These are phyloP conservation scores for Hoplodrina blanda DNA, from an alignment of 2,888 invertebrate genomes.

Conservation along the genomic window DNA sequence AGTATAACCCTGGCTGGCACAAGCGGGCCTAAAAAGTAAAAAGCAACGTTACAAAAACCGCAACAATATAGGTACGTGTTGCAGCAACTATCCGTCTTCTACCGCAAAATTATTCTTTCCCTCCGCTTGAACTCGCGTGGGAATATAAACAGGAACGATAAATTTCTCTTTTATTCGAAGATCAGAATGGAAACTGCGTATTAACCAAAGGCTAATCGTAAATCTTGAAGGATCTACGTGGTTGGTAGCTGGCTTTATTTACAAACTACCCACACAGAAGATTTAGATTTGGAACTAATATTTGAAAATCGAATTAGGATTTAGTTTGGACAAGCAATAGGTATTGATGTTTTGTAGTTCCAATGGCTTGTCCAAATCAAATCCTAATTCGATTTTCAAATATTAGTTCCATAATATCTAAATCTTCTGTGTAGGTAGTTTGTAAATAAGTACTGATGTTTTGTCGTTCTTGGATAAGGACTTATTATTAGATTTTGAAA, in stretches of 20 bases:
- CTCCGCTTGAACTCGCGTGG: slow-evolving; percentile 42
- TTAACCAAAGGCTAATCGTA: slow-evolving; percentile 58
- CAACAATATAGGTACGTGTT: slow-evolving; percentile 19
- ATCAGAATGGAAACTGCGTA: slow-evolving; percentile 57
- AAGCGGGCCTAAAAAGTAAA: neutral
- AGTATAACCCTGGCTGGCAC: neutral
- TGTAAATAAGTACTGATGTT: slow-evolving; percentile 45
- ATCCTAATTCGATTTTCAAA: slow-evolving; percentile 26
- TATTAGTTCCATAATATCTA: slow-evolving; percentile 1
- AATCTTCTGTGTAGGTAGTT: slow-evolving; percentile 33
- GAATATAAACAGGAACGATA: slow-evolving; percentile 57
- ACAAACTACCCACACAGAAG: slow-evolving; percentile 43
- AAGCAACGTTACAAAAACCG: slow-evolving; percentile 6
- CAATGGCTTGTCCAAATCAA: neutral
- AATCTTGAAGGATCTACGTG: slow-evolving; percentile 51
- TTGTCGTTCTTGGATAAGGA: too few species aligned
- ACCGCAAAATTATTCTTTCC: slow-evolving; percentile 43
- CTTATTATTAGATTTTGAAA: too few species aligned
- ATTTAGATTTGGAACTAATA: slow-evolving; percentile 10
- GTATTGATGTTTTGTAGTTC: neutral
- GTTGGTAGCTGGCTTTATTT: slow-evolving; percentile 53
- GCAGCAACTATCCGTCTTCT: slow-evolving; percentile 41
- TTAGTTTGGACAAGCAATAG: neutral
- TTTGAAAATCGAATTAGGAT: slow-evolving; percentile 28
- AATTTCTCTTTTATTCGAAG: slow-evolving; percentile 59